Base-by-base conservation (phyloP, 2,888 invertebrate genomes). In the Nipponacmea schrenckii region DNA sequence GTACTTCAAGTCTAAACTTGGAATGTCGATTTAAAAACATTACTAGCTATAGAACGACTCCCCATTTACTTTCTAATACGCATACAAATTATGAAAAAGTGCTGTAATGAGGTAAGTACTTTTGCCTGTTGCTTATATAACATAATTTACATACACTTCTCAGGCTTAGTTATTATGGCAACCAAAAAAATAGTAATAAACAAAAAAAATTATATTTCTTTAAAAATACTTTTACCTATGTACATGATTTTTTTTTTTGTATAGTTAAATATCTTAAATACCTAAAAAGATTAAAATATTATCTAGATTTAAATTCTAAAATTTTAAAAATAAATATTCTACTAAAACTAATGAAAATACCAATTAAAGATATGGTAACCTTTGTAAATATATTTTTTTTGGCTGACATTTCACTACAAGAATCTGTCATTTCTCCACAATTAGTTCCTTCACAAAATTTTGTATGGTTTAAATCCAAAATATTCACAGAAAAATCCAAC, bases 91-190 rank as follows among this genome's bases (percentile, higher is more conserved):
- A 56, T 56, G 56, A 56, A 56, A 20, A 24, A 56, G 20, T 24
- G 8, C 20, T 24, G 24, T 56, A 39, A 20, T 56, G 56, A 56
- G 56, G 56, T 56, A 56, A 56, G 56, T 56, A 56, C 56, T 56
- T 20, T 56, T 56, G 20, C 20, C 56, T 56, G 56, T 56, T 56
- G 56, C 14, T 24, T 56, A 24, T 56, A 20, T 56, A 14, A 24
- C 24, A 56, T 56, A 56, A 56, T 56, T 56, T 56, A 56, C 56
- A 56, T 24, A 56, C 56, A 56, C 39, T 39, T 56, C 20, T 56
- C 56, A 56, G 56, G 56, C 56, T 56, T 56, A 39, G 39, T 56
- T 24, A 56, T 56, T 56, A 56, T 56, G 56, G 56, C 56, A 56
- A 56, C 56, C 56, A 56, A 56, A 56, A 56, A 56, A 56, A 24